Conservation (phyloP, 30 jellyfish, hydroid and myxozoan species). For the Aurelia coerulea region DNA sequence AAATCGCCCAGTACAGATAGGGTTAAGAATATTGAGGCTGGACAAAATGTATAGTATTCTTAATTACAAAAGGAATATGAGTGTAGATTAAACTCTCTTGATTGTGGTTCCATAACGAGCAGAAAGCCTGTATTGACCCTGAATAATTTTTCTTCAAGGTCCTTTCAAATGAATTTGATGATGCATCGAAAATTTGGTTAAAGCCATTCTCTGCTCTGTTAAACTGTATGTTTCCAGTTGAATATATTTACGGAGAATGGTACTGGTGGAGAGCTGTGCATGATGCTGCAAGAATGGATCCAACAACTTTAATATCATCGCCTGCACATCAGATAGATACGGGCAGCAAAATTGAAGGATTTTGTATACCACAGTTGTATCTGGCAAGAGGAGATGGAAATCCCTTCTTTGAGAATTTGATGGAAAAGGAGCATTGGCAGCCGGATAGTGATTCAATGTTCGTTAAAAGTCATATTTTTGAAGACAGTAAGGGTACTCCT, state of each 20-base stretch:
- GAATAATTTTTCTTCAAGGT: too few relatives aligned
- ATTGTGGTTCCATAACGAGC: too few relatives aligned
- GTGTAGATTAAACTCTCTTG: too few relatives aligned
- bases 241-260: slow-evolving; percentile 43
- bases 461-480: slow-evolving; percentile 16
- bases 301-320: not conserved
- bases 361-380: slow-evolving; percentile 38
- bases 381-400: slow-evolving; percentile 12
- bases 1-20: too few relatives aligned
- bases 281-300: not conserved
- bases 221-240: slow-evolving; percentile 33
- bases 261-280: slow-evolving; percentile 21
- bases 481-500: not conserved
- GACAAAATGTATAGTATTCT: too few relatives aligned
- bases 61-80: too few relatives aligned
- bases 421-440: slow-evolving; percentile 12
- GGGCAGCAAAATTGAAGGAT: slow-evolving; percentile 53
- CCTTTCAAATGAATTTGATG: slow-evolving; percentile 15
- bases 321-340: slow-evolving; percentile 1
- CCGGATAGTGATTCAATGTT: slow-evolving; percentile 36
- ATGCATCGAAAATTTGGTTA: slow-evolving; percentile 18
- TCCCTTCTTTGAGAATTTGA: not conserved
- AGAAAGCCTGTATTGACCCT: too few relatives aligned
- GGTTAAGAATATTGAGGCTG: too few relatives aligned
- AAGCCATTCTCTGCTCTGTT: slow-evolving; percentile 18